These are phyloP conservation scores for Acanthaster planci DNA, from an alignment of 35 echinoderm and acorn worm species.

Conservation along the genomic window DNA sequence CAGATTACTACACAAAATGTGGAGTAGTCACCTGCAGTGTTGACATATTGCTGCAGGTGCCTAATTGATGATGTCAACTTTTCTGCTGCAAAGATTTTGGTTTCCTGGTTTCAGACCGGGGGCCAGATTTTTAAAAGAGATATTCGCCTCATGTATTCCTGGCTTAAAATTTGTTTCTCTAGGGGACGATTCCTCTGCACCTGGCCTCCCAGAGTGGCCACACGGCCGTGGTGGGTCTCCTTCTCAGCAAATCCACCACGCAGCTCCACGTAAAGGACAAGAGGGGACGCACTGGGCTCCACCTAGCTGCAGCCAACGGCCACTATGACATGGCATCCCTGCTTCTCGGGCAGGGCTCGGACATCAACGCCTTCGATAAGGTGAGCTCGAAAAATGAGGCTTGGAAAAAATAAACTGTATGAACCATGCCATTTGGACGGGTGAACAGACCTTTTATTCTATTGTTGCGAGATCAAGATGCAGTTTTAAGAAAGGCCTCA, in stretches of 20 bases:
- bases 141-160: too few species aligned
- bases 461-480: neutral
- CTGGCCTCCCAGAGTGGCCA: slow-evolving; percentile 92
- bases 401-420: too few species aligned
- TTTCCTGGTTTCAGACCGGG: too few species aligned
- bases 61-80: too few species aligned
- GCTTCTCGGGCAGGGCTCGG: slow-evolving; percentile 92
- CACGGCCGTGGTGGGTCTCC: slow-evolving; percentile 91
- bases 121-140: too few species aligned
- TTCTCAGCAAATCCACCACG: slow-evolving; percentile 99
- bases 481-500: neutral
- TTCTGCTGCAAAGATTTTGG: too few species aligned
- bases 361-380: slow-evolving; percentile 94
- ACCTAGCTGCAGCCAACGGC: slow-evolving; percentile 92
- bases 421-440: neutral
- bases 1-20: too few species aligned
- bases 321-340: slow-evolving; percentile 98
- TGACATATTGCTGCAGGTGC: too few species aligned
- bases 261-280: slow-evolving; percentile 98
- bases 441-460: neutral
- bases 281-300: slow-evolving; percentile 89
- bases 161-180: neutral
- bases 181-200: slow-evolving; percentile 96
- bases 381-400: slow-evolving; percentile 34
- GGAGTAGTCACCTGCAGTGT: too few species aligned